Percentiles rank a stretch among this genome's conserved stretches.
phyloP scores from a whole-genome alignment of 2,888 invertebrate genomes.

The Drosophila colorata region DNA sequence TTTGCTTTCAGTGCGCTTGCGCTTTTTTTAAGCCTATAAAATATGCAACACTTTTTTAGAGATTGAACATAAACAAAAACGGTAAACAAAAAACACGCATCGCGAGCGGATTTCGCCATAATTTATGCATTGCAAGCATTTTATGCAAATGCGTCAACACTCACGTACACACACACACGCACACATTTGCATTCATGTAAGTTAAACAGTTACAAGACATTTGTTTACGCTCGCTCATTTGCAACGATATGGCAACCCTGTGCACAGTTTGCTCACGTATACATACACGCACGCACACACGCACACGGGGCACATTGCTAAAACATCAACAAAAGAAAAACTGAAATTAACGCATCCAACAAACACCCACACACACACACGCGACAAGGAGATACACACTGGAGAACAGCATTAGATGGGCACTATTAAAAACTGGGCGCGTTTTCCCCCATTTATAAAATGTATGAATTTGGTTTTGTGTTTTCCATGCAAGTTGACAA shows the following conservation, averaged over 20 bases:
- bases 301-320: slow-evolving; percentile 48
- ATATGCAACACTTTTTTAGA: slow-evolving; percentile 46
- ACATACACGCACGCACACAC: slow-evolving; percentile 41
- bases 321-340: slow-evolving; percentile 67
- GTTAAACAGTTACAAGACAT: slow-evolving; percentile 66
- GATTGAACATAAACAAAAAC: slow-evolving; percentile 27
- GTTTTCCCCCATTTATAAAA: slow-evolving; percentile 26
- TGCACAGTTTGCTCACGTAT: slow-evolving; percentile 42
- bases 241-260: slow-evolving; percentile 54
- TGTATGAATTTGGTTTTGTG: slow-evolving; percentile 25
- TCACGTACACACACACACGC: slow-evolving; percentile 32
- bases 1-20: slow-evolving; percentile 15
- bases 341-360: slow-evolving; percentile 26
- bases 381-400: slow-evolving; percentile 12
- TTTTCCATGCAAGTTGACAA: slow-evolving; percentile 38
- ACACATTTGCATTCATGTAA: slow-evolving; percentile 30
- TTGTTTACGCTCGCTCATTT: slow-evolving; percentile 66
- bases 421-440: slow-evolving; percentile 16
- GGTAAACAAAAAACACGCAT: slow-evolving; percentile 12
- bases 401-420: neutral
- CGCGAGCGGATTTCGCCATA: slow-evolving; percentile 32
- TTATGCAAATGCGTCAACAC: slow-evolving; percentile 51
- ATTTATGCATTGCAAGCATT: slow-evolving; percentile 48
- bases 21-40: slow-evolving; percentile 37
- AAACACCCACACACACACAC: slow-evolving; percentile 15